Evolutionary conservation across 2,888 invertebrate genomes (phyloP), one percentile per base, ranked within the genome.

Genomic region (Meta bourneti): DNA sequence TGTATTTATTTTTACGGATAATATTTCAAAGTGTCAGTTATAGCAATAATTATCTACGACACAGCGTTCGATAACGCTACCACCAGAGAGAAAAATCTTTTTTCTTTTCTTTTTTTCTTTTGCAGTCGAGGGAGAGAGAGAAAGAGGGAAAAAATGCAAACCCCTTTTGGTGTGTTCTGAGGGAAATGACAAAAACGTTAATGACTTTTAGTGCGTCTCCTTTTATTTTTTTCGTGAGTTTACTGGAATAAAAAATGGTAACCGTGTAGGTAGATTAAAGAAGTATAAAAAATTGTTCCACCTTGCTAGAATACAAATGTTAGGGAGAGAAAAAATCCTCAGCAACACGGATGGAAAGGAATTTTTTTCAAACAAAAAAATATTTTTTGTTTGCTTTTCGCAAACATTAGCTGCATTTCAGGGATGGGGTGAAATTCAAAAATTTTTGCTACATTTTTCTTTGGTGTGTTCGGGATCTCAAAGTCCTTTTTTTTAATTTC

Each of bases 11-110:
- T 85, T 75, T 54, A 69, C 61, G 79, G 91, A 87, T 91, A 91
- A 91, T 91, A 91, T 87, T 87, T 91, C 91, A 91, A 87, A 87
- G 52, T 91, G 91, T 91, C 91, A 91, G 86, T 91, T 91, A 88
- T 91, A 91, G 78, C 91, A 91, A 91, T 91, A 91, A 91, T 91
- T 91, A 91, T 87, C 77, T 20, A 20, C 70, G 91, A 91, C 91
- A 87, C 11, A 51, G 79, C 48, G 80, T 71, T 79, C 75, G 86
- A 91, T 81, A 86, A 86, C 48, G 71, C 69, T 86, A 75, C 54
- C 52, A 71, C 16, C 49, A 19, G 48, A n/a, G n/a, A 51, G 11
- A 72, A 54, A 48, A 77, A 77, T 77, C 69, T 86, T 78, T 61
- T 70, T 51, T 78, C 11, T 80, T 7, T 4, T 51, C 49, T 77